These are phyloP conservation scores for Mola mola DNA, from an alignment of 2,113 vertebrate species.

Conservation along the genomic window DNA sequence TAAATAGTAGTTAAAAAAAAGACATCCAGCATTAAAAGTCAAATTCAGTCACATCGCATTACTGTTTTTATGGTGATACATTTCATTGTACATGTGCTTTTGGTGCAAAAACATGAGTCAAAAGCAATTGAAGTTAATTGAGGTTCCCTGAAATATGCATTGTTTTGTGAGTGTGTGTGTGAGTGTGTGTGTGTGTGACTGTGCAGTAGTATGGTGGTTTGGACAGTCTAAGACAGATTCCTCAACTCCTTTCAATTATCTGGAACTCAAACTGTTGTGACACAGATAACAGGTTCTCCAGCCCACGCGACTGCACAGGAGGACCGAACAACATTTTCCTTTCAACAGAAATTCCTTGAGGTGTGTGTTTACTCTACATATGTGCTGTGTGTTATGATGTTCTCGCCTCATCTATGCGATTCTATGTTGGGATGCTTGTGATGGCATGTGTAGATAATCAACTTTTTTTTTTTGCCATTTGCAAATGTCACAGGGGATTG, in stretches of 20 bases:
- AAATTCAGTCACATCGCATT: too few relatives aligned
- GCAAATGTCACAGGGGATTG: too few relatives aligned
- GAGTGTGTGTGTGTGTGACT: background rate
- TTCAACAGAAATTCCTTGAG: conserved; percentile 14
- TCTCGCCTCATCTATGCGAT: background rate
- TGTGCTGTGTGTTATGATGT: too few relatives aligned
- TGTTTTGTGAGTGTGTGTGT: background rate
- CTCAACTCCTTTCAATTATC: conserved; percentile 4
- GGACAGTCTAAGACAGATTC: background rate
- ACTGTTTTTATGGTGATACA: too few relatives aligned
- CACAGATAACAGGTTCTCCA: background rate
- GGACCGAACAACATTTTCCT: background rate
- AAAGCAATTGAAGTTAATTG: background rate
- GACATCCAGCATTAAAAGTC: too few relatives aligned
- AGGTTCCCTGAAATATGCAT: background rate
- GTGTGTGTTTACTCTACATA: conserved; percentile 26
- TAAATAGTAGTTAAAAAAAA: too few relatives aligned
- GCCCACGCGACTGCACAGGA: background rate
- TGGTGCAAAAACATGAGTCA: background rate
- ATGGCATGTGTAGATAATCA: conserved; percentile 22
- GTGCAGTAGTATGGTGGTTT: too few relatives aligned
- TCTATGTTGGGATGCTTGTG: background rate
- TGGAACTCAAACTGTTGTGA: conserved; percentile 2
- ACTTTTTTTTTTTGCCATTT: too few relatives aligned
- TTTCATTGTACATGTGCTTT: too few relatives aligned